Evolutionary conservation across 2,888 invertebrate species (phyloP).

Genomic region (Xiphydria camelus): DNA sequence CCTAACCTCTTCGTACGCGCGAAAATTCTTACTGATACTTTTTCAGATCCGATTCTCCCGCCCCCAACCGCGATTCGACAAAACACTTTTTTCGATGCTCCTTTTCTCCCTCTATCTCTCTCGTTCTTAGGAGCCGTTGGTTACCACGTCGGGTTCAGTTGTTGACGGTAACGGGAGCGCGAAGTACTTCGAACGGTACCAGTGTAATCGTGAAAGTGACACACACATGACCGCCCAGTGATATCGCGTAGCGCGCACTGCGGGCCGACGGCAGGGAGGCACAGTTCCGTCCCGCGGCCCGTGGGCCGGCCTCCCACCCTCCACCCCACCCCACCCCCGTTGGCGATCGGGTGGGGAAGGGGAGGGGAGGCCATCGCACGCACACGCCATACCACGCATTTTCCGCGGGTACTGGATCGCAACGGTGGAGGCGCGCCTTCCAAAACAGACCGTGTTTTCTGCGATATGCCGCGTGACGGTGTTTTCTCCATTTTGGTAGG

Average conservation of each 20-base stretch:
- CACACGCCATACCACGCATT: background rate
- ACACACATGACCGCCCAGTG: slow-evolving; percentile 52
- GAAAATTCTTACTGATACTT: too few relatives aligned
- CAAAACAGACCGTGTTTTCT: too few relatives aligned
- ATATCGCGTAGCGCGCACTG: slow-evolving; percentile 57
- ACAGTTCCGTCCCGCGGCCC: slow-evolving; percentile 44
- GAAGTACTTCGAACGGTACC: slow-evolving; percentile 32
- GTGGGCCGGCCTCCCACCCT: slow-evolving; percentile 18
- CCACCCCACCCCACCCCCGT: slow-evolving; percentile 10
- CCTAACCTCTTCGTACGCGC: too few relatives aligned
- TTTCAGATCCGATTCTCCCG: too few relatives aligned
- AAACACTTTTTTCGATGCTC: too few relatives aligned
- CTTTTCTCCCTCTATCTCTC: too few relatives aligned
- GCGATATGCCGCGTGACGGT: too few relatives aligned
- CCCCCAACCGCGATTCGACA: too few relatives aligned
- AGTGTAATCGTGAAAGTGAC: slow-evolving; percentile 43
- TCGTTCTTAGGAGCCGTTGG: background rate
- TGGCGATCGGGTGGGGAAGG: too few relatives aligned
- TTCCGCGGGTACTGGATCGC: background rate
- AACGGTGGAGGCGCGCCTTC: too few relatives aligned
- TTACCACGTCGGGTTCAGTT: slow-evolving; percentile 1
- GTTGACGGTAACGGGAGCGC: slow-evolving; percentile 26
- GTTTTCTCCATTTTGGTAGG: too few relatives aligned
- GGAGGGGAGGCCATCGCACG: background rate
- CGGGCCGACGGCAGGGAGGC: slow-evolving; percentile 46